Conservation (phyloP, 1,140 invertebrate genomes). For the Lasioglossum baleicum region DNA sequence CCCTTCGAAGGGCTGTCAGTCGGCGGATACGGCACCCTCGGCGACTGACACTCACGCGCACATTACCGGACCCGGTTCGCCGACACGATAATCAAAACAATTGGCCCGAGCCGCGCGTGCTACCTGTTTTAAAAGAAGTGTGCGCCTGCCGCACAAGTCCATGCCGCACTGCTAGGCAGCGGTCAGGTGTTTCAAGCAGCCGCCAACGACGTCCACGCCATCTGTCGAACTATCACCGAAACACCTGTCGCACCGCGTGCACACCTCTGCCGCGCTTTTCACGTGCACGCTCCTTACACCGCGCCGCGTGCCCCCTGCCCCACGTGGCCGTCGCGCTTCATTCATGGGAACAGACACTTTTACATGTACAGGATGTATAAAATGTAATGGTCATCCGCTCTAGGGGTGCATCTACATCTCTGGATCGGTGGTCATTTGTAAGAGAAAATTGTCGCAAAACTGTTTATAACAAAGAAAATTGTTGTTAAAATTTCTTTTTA, state of each 20-base stretch:
- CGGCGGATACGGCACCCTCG: background rate
- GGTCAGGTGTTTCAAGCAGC: constrained; percentile 71
- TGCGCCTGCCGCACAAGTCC: constrained; percentile 69
- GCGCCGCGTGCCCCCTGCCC: background rate
- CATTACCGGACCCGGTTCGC: background rate
- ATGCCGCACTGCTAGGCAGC: constrained; percentile 69
- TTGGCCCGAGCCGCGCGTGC: constrained; percentile 50
- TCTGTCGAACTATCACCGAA: constrained; percentile 62
- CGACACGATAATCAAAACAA: constrained; percentile 22
- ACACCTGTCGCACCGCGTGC: background rate
- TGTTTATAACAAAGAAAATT: too few relatives aligned
- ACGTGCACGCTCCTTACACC: constrained; percentile 16
- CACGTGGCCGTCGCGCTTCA: constrained; percentile 52
- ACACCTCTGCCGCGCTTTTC: constrained; percentile 28
- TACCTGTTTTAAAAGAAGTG: constrained; percentile 69
- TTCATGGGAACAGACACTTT: constrained; percentile 59
- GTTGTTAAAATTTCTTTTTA: too few relatives aligned
- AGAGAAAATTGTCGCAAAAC: too few relatives aligned
- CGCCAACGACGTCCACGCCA: constrained; percentile 59
- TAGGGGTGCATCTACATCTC: too few relatives aligned
- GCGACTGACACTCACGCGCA: constrained; percentile 27
- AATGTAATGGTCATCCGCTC: too few relatives aligned
- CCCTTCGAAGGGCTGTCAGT: constrained; percentile 16
- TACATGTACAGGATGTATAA: too few relatives aligned
- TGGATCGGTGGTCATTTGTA: too few relatives aligned